phyloP scores from a whole-genome alignment of 2,888 invertebrate genomes.

The Scrobipalpa costella region DNA sequence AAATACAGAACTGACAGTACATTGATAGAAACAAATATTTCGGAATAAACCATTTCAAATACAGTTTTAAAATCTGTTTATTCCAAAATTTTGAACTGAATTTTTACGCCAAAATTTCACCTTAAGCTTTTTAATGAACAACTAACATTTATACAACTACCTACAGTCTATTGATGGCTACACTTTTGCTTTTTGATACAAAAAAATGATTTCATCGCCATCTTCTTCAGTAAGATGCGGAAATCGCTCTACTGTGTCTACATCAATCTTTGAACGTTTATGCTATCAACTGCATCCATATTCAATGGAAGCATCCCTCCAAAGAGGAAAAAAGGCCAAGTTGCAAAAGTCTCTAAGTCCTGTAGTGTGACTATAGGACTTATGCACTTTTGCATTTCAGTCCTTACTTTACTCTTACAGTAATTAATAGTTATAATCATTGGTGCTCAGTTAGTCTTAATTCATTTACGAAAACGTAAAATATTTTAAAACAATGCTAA shows the following conservation, averaged over 20 bases:
- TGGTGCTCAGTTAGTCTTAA: slow-evolving; percentile 30
- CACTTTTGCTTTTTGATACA: slow-evolving; percentile 48
- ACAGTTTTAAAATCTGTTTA: background rate
- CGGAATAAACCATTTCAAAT: background rate
- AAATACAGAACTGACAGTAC: slow-evolving; percentile 33
- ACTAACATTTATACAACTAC: slow-evolving; percentile 74
- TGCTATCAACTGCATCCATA: background rate
- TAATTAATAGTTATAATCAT: background rate
- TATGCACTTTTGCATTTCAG: too few species aligned
- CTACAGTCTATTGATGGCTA: slow-evolving; percentile 72
- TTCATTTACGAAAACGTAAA: slow-evolving; percentile 31
- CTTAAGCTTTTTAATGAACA: slow-evolving; percentile 63
- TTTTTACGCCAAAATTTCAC: slow-evolving; percentile 39
- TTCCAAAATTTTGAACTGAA: slow-evolving; percentile 17
- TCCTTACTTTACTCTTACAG: slow-evolving; percentile 7
- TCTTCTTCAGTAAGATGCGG: slow-evolving; percentile 13
- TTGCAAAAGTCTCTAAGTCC: too few species aligned
- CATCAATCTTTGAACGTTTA: slow-evolving; percentile 13
- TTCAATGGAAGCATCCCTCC: too few species aligned
- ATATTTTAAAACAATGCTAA: background rate
- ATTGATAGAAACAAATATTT: slow-evolving; percentile 13
- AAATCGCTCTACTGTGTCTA: slow-evolving; percentile 1
- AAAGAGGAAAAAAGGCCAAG: too few species aligned
- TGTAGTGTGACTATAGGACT: too few species aligned
- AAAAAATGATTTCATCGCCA: slow-evolving; percentile 35